Percentiles rank a stretch among this genome's conserved stretches.
Evolutionary conservation across 2,888 invertebrate genomes (phyloP).

Genomic region (Andrena trimmerana): DNA sequence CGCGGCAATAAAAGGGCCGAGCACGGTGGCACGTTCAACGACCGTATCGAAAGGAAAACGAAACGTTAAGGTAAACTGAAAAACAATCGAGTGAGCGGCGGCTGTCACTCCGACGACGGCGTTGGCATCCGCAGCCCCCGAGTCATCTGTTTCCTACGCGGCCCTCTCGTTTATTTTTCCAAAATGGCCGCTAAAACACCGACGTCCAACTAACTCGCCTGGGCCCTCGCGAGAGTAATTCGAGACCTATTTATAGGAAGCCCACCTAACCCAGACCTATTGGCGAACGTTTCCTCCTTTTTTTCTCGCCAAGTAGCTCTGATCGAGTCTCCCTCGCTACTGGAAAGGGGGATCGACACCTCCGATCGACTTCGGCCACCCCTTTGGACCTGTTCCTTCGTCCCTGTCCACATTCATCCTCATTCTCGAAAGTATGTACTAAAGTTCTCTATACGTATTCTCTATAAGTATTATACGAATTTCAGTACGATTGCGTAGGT

Average conservation of each 20-base stretch:
- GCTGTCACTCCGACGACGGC: constrained; percentile 82
- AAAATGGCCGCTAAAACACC: constrained; percentile 83
- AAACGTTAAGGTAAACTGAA: constrained; percentile 83
- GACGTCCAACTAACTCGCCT: constrained; percentile 64
- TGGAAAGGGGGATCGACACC: constrained; percentile 6
- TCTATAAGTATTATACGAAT: too few relatives aligned
- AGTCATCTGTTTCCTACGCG: constrained; percentile 82
- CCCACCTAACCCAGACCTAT: constrained; percentile 68
- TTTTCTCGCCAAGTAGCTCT: constrained; percentile 54
- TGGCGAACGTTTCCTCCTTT: constrained; percentile 43
- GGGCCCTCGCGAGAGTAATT: constrained; percentile 78
- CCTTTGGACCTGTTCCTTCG: background rate
- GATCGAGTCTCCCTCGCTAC: constrained; percentile 17
- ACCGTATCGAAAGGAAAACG: constrained; percentile 81
- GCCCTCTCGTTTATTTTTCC: constrained; percentile 83
- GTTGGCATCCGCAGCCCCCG: constrained; percentile 76
- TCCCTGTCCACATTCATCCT: background rate
- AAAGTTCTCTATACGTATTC: too few relatives aligned
- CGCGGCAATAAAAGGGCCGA: constrained; percentile 61
- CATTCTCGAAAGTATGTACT: background rate
- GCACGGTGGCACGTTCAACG: constrained; percentile 78
- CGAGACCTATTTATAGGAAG: constrained; percentile 80
- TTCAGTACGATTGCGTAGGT: too few relatives aligned
- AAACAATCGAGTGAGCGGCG: constrained; percentile 82
- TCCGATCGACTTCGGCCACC: background rate